Conservation (phyloP, 1,140 invertebrate genomes). For the Mya arenaria region DNA sequence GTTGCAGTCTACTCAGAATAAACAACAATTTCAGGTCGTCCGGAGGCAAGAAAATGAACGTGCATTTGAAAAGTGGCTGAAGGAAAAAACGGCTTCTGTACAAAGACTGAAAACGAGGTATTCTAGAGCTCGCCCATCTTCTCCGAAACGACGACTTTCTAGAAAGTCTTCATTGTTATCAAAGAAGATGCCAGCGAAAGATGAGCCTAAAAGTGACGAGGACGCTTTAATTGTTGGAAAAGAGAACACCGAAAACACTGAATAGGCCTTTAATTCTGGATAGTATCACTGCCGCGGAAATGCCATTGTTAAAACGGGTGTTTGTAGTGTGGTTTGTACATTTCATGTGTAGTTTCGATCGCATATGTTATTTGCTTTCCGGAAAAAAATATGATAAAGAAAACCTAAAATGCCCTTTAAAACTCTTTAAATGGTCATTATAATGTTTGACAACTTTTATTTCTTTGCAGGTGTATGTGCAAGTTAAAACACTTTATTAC, state of each 20-base stretch:
- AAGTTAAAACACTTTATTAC: too few relatives aligned
- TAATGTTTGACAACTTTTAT: too few relatives aligned
- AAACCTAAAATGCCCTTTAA: too few relatives aligned
- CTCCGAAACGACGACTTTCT: neutral
- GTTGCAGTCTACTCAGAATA: neutral
- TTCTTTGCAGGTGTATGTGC: too few relatives aligned
- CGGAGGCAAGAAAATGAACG: constrained; percentile 18
- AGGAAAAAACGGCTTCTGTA: neutral
- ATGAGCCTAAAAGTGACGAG: neutral
- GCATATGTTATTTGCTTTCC: too few relatives aligned
- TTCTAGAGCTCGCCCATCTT: neutral
- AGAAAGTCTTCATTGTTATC: neutral
- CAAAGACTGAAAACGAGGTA: neutral
- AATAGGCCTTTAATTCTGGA: neutral
- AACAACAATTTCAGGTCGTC: constrained; percentile 10
- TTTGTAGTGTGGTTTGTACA: too few relatives aligned
- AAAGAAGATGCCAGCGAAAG: neutral
- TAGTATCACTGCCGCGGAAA: neutral
- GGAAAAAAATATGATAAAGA: too few relatives aligned
- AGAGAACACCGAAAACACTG: neutral
- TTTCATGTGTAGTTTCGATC: too few relatives aligned
- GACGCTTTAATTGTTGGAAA: neutral
- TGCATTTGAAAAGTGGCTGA: constrained; percentile 32
- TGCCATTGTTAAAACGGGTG: neutral
- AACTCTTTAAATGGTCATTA: too few relatives aligned